A percentile compares a stretch with the other conserved stretches of the same genome.
Conservation (phyloP, 2,797 vertebrate species). For the Dendrocincla tyrannina region DNA sequence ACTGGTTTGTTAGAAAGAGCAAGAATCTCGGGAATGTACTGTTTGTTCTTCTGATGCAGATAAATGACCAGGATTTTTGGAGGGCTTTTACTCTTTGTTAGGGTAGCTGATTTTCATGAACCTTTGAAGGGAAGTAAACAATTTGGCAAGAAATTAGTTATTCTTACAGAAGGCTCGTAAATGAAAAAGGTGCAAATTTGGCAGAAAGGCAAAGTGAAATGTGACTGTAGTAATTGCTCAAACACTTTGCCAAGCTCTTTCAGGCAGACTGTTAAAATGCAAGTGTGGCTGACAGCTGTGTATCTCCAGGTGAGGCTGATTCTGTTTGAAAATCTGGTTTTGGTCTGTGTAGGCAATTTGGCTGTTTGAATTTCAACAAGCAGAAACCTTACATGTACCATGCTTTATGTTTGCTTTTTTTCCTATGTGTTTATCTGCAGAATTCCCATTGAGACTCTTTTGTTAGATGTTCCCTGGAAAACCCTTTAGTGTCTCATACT, state of each 20-base stretch:
- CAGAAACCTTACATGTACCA: neutral
- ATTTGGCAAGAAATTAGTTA: neutral
- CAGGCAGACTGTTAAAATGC: conserved; percentile 9
- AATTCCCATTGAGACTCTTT: conserved; percentile 35
- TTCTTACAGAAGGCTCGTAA: neutral
- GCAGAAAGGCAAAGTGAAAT: conserved; percentile 11
- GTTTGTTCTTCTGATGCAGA: neutral
- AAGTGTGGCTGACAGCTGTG: conserved; percentile 42
- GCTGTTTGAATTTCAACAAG: conserved; percentile 37
- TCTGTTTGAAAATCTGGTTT: conserved; percentile 39
- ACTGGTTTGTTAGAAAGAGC: neutral
- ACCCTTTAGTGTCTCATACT: conserved; percentile 32
- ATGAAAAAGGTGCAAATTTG: neutral
- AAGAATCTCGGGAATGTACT: neutral
- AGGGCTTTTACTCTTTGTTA: neutral
- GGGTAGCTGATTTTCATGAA: neutral
- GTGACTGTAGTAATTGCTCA: neutral
- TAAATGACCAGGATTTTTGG: neutral
- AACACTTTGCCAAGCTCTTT: neutral
- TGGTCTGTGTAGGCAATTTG: conserved; percentile 2
- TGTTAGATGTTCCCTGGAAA: neutral
- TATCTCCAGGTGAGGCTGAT: conserved; percentile 35
- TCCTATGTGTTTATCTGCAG: neutral
- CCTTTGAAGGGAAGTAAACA: neutral
- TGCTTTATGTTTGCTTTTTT: neutral